These are phyloP conservation scores for Capromys pilorides DNA, from an alignment of 2,797 vertebrate genomes.

Conservation along the genomic window DNA sequence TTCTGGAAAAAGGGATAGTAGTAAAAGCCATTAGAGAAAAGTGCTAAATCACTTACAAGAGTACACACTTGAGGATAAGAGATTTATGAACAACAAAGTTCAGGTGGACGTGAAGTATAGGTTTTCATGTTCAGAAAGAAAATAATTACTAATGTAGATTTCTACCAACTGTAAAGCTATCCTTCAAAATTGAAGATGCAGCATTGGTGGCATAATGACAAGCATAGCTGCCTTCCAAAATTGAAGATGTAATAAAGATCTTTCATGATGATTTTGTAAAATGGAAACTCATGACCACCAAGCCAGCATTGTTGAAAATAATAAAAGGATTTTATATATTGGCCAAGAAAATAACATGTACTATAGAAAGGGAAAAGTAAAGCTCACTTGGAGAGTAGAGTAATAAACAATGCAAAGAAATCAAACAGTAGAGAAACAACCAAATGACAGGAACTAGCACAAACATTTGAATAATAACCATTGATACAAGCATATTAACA, in stretches of 20 bases:
- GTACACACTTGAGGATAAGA: neutral
- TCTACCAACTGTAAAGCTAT: neutral
- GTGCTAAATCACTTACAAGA: neutral
- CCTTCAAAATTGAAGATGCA: neutral
- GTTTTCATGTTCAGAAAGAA: neutral
- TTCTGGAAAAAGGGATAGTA: neutral
- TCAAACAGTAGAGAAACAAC: neutral
- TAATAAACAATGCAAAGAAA: neutral
- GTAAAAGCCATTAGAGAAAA: neutral
- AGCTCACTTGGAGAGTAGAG: neutral
- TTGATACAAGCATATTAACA: neutral
- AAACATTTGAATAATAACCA: neutral
- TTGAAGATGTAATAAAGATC: neutral
- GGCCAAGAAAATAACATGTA: neutral
- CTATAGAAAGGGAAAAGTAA: neutral
- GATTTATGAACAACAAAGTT: neutral
- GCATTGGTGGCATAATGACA: too few species aligned
- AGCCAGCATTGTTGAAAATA: neutral
- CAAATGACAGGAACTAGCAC: neutral
- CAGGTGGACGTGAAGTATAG: neutral
- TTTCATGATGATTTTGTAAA: neutral
- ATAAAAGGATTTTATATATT: neutral
- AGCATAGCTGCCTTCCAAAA: neutral
- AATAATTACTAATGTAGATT: neutral
- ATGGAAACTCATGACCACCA: neutral